phyloP scores from a whole-genome alignment of 2,888 invertebrate species.

The Chromoteleia sp. region DNA sequence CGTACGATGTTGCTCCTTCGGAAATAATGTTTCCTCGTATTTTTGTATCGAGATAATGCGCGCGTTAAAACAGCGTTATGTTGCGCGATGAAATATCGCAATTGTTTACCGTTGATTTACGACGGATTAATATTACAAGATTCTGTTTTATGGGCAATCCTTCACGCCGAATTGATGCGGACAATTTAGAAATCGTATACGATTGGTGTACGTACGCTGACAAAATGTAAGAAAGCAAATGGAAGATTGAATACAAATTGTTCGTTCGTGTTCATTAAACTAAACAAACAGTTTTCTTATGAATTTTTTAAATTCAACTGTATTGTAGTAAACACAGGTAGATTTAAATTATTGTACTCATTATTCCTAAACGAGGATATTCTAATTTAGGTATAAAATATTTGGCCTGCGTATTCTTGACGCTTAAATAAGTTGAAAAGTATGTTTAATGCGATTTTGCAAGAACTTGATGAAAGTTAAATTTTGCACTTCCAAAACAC shows the following conservation, averaged over 20 bases:
- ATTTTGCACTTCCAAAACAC: too few species aligned
- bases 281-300: too few species aligned
- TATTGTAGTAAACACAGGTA: too few species aligned
- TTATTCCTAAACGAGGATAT: too few species aligned
- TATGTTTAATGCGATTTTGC: too few species aligned
- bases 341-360: too few species aligned
- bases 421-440: too few species aligned
- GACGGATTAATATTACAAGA: conserved; percentile 23
- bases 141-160: conserved; percentile 1
- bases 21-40: conserved; percentile 16
- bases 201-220: neutral
- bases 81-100: conserved; percentile 33
- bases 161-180: neutral
- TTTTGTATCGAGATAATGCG: conserved; percentile 23
- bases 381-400: too few species aligned
- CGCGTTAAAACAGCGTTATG: conserved; percentile 18
- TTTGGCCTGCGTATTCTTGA: too few species aligned
- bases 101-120: conserved; percentile 41
- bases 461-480: too few species aligned
- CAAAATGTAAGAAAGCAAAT: neutral
- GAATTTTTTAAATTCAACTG: too few species aligned
- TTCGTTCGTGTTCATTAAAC: too few species aligned
- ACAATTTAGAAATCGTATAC: neutral
- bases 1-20: conserved; percentile 8
- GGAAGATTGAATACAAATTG: neutral